phyloP scores from a whole-genome alignment of 2,797 vertebrate genomes.

The Pipistrellus pygmaeus region DNA sequence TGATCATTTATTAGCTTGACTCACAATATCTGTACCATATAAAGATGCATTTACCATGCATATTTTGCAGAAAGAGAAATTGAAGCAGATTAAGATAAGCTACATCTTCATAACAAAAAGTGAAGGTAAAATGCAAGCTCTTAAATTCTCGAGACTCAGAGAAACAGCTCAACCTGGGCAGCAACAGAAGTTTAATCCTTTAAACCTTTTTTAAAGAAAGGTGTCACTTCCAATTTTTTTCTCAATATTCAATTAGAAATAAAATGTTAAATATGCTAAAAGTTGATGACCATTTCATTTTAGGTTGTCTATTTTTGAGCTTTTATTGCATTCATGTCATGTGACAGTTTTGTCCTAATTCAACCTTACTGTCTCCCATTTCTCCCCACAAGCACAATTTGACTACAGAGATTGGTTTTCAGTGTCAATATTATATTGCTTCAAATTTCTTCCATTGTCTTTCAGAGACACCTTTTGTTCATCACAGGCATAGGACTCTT shows the following conservation, averaged over 20 bases:
- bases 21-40: slow-evolving; percentile 69
- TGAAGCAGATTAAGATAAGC: slow-evolving; percentile 21
- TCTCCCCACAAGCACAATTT: slow-evolving; percentile 54
- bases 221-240: slow-evolving; percentile 5
- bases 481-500: not conserved
- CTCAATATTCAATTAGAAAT: slow-evolving; percentile 50
- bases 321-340: slow-evolving; percentile 30
- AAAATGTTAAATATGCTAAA: slow-evolving; percentile 16
- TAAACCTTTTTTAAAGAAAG: slow-evolving; percentile 35
- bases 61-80: slow-evolving; percentile 69
- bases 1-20: slow-evolving; percentile 80
- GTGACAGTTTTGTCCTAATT: slow-evolving; percentile 61
- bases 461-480: slow-evolving; percentile 36
- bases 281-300: slow-evolving; percentile 8
- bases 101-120: slow-evolving; percentile 7
- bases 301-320: slow-evolving; percentile 33
- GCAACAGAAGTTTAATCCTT: not conserved
- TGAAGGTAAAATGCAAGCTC: not conserved
- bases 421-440: slow-evolving; percentile 46
- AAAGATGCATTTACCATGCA: slow-evolving; percentile 59
- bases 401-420: slow-evolving; percentile 34
- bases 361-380: slow-evolving; percentile 40
- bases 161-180: not conserved
- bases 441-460: slow-evolving; percentile 42
- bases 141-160: not conserved